Percentiles rank a stretch among this genome's conserved stretches.
phyloP scores from a whole-genome alignment of 2,113 vertebrate species.

The Pungitius pungitius region DNA sequence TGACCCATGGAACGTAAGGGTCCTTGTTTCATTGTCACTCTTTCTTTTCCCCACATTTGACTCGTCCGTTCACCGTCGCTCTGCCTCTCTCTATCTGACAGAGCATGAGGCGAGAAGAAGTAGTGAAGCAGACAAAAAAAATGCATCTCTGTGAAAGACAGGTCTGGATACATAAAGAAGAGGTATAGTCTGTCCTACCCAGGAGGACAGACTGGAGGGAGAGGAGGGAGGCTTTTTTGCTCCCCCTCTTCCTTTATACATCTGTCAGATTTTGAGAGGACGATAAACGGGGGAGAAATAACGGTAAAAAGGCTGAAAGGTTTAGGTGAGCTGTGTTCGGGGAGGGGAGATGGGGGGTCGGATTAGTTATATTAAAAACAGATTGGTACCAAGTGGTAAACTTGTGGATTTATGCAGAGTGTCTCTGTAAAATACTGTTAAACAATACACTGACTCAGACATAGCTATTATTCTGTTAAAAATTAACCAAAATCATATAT shows the following conservation, averaged over 20 bases:
- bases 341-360: conserved; percentile 12
- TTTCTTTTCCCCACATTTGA: conserved; percentile 4
- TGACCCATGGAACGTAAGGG: conserved; percentile 13
- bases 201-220: conserved; percentile 43
- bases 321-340: conserved; percentile 32
- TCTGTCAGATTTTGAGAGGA: conserved; percentile 64
- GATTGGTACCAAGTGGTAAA: conserved; percentile 18
- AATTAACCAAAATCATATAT: no score
- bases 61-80: conserved; percentile 10
- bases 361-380: no score
- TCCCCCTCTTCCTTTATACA: conserved; percentile 35
- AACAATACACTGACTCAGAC: background rate
- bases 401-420: conserved; percentile 23
- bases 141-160: conserved; percentile 65
- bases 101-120: conserved; percentile 42
- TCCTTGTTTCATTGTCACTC: background rate
- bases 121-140: conserved; percentile 61
- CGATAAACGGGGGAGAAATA: conserved; percentile 25
- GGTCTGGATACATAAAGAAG: conserved; percentile 71
- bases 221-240: conserved; percentile 11
- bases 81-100: conserved; percentile 57
- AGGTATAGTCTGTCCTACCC: conserved; percentile 50
- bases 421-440: background rate
- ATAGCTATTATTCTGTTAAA: background rate
- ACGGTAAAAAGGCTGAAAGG: conserved; percentile 30